A percentile compares a stretch with the other conserved stretches of the same genome.
Evolutionary conservation across 2,888 invertebrate species (phyloP).

Genomic region (Athalia cordata): DNA sequence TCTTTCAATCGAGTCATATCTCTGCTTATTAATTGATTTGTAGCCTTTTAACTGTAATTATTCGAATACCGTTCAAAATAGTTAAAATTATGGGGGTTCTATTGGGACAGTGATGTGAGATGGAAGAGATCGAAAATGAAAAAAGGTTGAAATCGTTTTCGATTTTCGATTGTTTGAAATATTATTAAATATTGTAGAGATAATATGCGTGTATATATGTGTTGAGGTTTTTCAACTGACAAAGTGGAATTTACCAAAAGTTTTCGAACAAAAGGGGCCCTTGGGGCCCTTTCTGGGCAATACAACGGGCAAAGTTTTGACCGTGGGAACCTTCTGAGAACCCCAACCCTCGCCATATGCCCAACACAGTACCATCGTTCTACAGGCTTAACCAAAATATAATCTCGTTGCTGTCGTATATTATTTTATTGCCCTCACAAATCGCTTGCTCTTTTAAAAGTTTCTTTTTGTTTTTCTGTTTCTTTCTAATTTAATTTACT

Average conservation of each 20-base stretch:
- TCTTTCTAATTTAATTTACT: too few relatives aligned
- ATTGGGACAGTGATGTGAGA: too few relatives aligned
- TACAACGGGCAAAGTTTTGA: constrained; percentile 67
- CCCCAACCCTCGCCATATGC: constrained; percentile 70
- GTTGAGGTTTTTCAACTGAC: constrained; percentile 27
- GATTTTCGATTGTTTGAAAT: too few relatives aligned
- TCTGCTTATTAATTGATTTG: too few relatives aligned
- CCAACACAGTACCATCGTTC: constrained; percentile 67
- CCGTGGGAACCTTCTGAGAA: constrained; percentile 73
- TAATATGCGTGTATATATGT: neutral
- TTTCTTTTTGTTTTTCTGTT: too few relatives aligned
- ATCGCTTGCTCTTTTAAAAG: too few relatives aligned
- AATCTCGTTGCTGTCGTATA: constrained; percentile 45
- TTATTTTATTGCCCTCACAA: neutral
- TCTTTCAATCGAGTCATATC: neutral
- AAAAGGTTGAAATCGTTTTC: too few relatives aligned
- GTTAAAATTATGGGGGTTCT: too few relatives aligned
- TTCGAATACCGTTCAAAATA: too few relatives aligned
- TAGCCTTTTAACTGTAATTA: too few relatives aligned
- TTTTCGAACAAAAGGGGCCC: constrained; percentile 43
- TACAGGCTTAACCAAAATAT: constrained; percentile 54
- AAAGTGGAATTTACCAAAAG: constrained; percentile 42
- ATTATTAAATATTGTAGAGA: neutral
- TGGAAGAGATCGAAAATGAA: too few relatives aligned
- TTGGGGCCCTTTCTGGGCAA: constrained; percentile 35